phyloP scores from a whole-genome alignment of 1,140 invertebrate species.

The Aphaenogaster ashmeadi region DNA sequence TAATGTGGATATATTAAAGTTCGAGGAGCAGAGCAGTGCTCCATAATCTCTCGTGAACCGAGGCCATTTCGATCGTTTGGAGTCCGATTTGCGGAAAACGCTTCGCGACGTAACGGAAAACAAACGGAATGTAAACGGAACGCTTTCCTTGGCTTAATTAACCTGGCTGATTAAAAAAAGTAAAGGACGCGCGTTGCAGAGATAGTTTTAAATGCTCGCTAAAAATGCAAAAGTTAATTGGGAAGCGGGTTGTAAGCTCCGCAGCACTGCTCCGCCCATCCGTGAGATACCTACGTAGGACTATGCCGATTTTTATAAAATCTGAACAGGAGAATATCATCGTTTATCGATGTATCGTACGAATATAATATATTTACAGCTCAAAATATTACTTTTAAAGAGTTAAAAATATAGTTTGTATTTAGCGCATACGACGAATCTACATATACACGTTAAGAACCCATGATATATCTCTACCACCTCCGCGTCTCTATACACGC shows the following conservation, averaged over 20 bases:
- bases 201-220: background rate
- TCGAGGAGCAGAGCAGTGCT: constrained; percentile 71
- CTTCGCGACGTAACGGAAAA: background rate
- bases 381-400: constrained; percentile 86
- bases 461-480: constrained; percentile 73
- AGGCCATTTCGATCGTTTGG: background rate
- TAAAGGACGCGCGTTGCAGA: background rate
- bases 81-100: background rate
- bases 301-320: constrained; percentile 78
- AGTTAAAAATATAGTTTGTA: constrained; percentile 87
- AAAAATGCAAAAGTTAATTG: constrained; percentile 8
- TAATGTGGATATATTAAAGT: constrained; percentile 72
- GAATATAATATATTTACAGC: constrained; percentile 82
- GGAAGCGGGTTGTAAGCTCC: constrained; percentile 14
- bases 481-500: constrained; percentile 69
- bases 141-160: constrained; percentile 9
- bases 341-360: constrained; percentile 79
- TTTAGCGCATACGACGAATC: constrained; percentile 85
- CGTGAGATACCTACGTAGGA: constrained; percentile 67
- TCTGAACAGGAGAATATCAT: constrained; percentile 82
- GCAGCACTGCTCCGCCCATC: constrained; percentile 70
- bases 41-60: constrained; percentile 41
- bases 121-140: constrained; percentile 47
- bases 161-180: background rate
- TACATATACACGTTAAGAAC: constrained; percentile 79